A percentile compares a stretch with the other conserved stretches of the same genome.
phyloP scores from a whole-genome alignment of 2,888 invertebrate species.

The Microchrysa polita region DNA sequence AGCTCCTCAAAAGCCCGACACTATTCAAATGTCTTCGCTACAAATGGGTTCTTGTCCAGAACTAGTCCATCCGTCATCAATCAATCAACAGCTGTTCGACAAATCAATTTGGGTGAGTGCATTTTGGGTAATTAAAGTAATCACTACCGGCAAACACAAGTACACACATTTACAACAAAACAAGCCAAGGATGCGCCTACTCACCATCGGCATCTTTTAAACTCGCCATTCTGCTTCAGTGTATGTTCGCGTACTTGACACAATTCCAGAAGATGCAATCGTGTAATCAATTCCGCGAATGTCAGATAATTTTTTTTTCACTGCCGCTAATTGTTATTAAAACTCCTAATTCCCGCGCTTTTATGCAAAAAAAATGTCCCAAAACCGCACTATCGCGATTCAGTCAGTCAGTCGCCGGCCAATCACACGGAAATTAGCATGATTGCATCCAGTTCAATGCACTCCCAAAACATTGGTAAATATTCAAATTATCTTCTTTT shows the following conservation, averaged over 20 bases:
- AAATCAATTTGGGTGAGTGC: too few relatives aligned
- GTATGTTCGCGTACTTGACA: too few relatives aligned
- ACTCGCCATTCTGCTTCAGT: conserved; percentile 23
- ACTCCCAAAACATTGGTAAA: background rate
- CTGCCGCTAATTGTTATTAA: background rate
- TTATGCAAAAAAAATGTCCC: too few relatives aligned
- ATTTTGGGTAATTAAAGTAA: conserved; percentile 4
- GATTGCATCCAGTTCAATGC: background rate
- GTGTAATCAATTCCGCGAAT: background rate
- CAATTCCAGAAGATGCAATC: background rate
- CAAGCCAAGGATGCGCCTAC: background rate
- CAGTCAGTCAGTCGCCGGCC: background rate
- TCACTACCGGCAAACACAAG: background rate
- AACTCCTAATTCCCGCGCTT: conserved; percentile 26
- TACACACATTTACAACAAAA: background rate
- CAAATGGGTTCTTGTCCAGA: too few relatives aligned
- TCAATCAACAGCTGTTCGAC: too few relatives aligned
- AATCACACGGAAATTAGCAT: background rate
- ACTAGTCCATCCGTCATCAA: too few relatives aligned
- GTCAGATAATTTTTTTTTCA: background rate
- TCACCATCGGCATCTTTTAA: conserved; percentile 32
- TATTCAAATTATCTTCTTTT: background rate
- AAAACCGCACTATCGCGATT: background rate
- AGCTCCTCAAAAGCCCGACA: too few relatives aligned
- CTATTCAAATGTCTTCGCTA: too few relatives aligned